phyloP scores from a whole-genome alignment of 1,140 invertebrate genomes.

The Cardiocondyla obscurior region DNA sequence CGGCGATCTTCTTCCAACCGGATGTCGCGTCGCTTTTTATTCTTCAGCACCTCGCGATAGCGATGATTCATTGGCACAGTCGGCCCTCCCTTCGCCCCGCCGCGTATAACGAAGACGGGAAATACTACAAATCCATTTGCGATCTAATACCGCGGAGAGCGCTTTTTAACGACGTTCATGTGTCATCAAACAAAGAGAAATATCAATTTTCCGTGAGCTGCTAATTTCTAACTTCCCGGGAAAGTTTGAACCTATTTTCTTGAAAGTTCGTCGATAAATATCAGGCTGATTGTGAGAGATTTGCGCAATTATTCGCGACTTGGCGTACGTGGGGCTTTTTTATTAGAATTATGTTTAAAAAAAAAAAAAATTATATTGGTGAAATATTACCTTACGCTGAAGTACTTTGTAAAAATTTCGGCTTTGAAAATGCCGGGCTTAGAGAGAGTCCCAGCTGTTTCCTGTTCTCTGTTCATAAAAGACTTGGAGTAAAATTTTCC shows the following conservation, averaged over 20 bases:
- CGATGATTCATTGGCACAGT: constrained; percentile 31
- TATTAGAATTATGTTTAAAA: too few species aligned
- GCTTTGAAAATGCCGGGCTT: neutral
- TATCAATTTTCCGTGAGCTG: neutral
- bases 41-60: constrained; percentile 7
- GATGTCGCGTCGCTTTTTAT: constrained; percentile 19
- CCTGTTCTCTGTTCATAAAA: constrained; percentile 25
- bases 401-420: constrained; percentile 6
- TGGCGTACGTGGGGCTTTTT: neutral
- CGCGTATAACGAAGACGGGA: neutral
- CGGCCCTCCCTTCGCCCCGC: neutral
- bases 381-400: neutral
- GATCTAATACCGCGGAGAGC: neutral
- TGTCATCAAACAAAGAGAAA: neutral
- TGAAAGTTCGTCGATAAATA: neutral
- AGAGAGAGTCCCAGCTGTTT: neutral
- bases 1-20: neutral
- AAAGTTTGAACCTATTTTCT: neutral
- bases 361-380: neutral
- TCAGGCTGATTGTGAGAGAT: neutral
- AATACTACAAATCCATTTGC: neutral
- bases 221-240: too few species aligned
- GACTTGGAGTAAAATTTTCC: constrained; percentile 55
- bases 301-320: neutral
- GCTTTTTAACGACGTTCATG: neutral